phyloP scores from a whole-genome alignment of 2,113 vertebrate species.

The Epinephelus fuscoguttatus region DNA sequence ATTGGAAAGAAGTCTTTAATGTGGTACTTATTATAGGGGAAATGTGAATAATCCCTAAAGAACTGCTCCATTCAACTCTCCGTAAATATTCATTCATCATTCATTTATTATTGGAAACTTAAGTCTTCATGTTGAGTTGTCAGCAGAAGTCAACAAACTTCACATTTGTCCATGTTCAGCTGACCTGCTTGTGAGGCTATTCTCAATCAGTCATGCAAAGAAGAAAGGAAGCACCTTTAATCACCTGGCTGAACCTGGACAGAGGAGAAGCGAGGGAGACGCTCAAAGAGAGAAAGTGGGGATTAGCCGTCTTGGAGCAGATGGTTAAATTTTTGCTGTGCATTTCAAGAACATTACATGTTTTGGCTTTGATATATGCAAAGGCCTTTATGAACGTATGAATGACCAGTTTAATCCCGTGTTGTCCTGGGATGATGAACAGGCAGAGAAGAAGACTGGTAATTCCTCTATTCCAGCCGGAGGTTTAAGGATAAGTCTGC shows the following conservation, averaged over 20 bases:
- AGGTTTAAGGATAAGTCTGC: conserved; percentile 35
- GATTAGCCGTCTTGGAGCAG: conserved; percentile 41
- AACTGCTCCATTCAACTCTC: no score
- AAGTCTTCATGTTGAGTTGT: no score
- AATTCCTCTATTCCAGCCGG: conserved; percentile 16
- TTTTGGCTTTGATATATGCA: conserved; percentile 55
- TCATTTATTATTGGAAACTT: no score
- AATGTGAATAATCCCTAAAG: no score
- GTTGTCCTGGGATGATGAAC: conserved; percentile 42
- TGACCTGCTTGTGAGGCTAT: not conserved
- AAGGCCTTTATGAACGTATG: conserved; percentile 52
- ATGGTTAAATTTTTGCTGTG: conserved; percentile 3
- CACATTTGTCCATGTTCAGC: not conserved
- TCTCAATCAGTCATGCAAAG: conserved; percentile 25
- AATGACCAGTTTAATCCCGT: conserved; percentile 52
- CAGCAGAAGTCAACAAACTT: not conserved
- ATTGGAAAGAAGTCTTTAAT: no score
- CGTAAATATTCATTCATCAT: no score
- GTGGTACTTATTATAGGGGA: no score
- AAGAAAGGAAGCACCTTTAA: conserved; percentile 18
- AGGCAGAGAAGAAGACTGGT: conserved; percentile 13
- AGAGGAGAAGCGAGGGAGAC: not conserved
- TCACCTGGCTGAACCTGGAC: conserved; percentile 37
- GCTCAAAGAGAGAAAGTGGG: conserved; percentile 13
- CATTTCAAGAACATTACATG: conserved; percentile 44